A percentile compares a stretch with the other conserved stretches of the same genome.
phyloP scores from a whole-genome alignment of 1,140 invertebrate genomes.

The Lepidurus apus region DNA sequence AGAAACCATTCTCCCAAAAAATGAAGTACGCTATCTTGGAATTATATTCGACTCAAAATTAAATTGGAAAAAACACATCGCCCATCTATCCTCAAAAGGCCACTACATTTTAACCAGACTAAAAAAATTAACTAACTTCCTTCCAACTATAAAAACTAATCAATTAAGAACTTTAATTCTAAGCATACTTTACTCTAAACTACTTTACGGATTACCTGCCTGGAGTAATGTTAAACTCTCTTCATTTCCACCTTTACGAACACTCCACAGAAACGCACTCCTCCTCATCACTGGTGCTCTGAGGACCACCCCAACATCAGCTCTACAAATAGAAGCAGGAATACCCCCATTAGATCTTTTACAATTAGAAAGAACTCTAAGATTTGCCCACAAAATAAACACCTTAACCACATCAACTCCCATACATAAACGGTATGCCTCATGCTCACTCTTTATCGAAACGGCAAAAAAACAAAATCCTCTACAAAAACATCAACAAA shows the following conservation, averaged over 20 bases:
- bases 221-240: too few species aligned
- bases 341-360: too few species aligned
- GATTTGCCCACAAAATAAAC: too few species aligned
- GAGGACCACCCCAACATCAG: neutral
- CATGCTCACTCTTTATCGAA: too few species aligned
- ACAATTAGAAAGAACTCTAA: too few species aligned
- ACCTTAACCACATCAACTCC: too few species aligned
- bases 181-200: neutral
- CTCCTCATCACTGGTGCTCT: neutral
- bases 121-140: neutral
- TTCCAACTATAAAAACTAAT: neutral
- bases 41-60: neutral
- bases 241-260: too few species aligned
- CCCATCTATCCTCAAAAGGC: neutral
- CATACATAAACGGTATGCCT: too few species aligned
- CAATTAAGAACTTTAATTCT: neutral
- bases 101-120: neutral
- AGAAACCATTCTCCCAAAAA: too few species aligned
- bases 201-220: too few species aligned
- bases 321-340: neutral
- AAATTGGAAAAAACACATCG: slow-evolving; percentile 6
- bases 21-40: too few species aligned
- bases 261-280: neutral
- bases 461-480: neutral
- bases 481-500: neutral